These are phyloP conservation scores for Alosa sapidissima DNA, from an alignment of 2,797 vertebrate species.

Conservation along the genomic window DNA sequence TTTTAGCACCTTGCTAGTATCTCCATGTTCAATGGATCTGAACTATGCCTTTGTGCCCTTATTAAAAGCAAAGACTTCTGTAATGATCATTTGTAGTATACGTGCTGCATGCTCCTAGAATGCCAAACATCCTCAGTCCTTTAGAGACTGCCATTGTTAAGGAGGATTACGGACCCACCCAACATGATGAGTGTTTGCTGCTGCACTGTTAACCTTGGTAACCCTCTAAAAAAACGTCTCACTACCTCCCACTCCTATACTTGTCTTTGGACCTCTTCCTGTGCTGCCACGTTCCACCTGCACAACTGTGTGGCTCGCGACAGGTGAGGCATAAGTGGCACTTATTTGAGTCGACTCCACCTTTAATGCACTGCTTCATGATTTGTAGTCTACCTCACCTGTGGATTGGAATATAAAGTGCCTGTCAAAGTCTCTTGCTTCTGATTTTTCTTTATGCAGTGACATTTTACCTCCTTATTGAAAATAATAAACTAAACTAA, in stretches of 20 bases:
- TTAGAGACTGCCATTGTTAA: neutral
- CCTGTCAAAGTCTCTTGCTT: neutral
- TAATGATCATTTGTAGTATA: neutral
- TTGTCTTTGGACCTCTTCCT: neutral
- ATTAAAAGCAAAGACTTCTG: neutral
- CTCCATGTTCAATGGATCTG: no score
- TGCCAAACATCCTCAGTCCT: conserved; percentile 5
- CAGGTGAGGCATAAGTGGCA: neutral
- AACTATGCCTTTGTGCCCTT: neutral
- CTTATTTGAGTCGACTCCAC: neutral
- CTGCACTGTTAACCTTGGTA: neutral
- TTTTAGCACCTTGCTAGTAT: no score
- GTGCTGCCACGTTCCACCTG: neutral
- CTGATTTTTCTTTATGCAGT: no score
- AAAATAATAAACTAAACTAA: neutral
- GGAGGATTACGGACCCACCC: neutral
- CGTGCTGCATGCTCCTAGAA: neutral
- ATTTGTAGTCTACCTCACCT: neutral
- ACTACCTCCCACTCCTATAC: neutral
- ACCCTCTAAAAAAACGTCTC: neutral
- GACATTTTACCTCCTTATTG: neutral
- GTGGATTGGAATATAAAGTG: neutral
- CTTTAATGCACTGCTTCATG: neutral
- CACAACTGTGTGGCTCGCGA: neutral
- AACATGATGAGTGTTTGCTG: neutral